These are phyloP conservation scores for Cataglyphis cursor DNA, from an alignment of 2,888 invertebrate species.

Conservation along the genomic window DNA sequence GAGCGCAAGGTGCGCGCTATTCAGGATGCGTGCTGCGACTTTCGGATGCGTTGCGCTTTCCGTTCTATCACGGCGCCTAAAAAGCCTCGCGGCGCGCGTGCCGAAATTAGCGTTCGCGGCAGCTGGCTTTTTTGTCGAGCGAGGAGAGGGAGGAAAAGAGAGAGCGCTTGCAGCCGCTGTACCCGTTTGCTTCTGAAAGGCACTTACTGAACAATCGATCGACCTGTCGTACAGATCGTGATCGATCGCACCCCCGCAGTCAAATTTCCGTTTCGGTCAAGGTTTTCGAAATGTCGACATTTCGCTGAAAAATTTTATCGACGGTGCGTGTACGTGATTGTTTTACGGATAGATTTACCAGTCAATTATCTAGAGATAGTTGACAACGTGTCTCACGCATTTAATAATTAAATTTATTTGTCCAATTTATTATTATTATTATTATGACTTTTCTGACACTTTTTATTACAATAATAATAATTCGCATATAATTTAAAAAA, in stretches of 20 bases:
- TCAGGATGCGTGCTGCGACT: slow-evolving; percentile 22
- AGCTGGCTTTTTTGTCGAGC: slow-evolving; percentile 60
- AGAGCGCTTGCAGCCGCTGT: slow-evolving; percentile 27
- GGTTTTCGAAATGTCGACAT: slow-evolving; percentile 1
- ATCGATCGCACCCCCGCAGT: slow-evolving; percentile 32
- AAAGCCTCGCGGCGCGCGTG: slow-evolving; percentile 60
- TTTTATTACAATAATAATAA: background rate
- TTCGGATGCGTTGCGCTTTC: slow-evolving; percentile 55
- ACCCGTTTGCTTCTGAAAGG: slow-evolving; percentile 19
- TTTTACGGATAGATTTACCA: background rate
- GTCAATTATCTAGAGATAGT: background rate
- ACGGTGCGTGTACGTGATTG: background rate
- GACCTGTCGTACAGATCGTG: slow-evolving; percentile 29
- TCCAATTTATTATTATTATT: background rate
- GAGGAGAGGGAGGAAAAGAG: slow-evolving; percentile 18
- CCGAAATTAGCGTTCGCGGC: slow-evolving; percentile 61
- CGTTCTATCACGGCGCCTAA: slow-evolving; percentile 58
- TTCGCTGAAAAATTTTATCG: slow-evolving; percentile 18
- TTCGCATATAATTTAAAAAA: background rate
- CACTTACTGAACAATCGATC: slow-evolving; percentile 33
- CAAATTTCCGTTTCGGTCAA: slow-evolving; percentile 25
- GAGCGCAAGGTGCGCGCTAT: slow-evolving; percentile 49
- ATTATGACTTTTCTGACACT: background rate
- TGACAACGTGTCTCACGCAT: background rate
- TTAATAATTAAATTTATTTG: slow-evolving; percentile 1